Evolutionary conservation across 2,888 invertebrate species (phyloP).

Genomic region (Caenorhabditis sp.): DNA sequence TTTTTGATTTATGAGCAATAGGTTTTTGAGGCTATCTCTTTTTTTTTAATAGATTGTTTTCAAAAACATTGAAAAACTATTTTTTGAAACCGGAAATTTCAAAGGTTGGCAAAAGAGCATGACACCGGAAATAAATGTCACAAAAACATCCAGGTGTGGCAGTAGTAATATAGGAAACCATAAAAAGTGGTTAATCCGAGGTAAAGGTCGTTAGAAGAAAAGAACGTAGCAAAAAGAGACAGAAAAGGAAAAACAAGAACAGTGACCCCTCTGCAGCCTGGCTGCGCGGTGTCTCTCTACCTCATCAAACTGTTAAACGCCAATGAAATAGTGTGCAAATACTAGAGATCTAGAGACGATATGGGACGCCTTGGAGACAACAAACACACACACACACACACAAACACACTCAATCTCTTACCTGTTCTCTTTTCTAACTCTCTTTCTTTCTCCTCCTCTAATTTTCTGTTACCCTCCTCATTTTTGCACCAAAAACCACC

Average conservation of each 20-base stretch:
- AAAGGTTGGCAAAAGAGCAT: not conserved
- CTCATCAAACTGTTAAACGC: not conserved
- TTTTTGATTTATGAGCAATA: too few relatives aligned
- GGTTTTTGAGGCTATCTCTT: too few relatives aligned
- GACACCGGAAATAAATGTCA: not conserved
- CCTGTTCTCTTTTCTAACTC: not conserved
- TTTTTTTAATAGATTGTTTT: too few relatives aligned
- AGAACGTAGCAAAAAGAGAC: not conserved
- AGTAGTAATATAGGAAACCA: not conserved
- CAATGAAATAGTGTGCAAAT: not conserved
- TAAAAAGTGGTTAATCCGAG: not conserved
- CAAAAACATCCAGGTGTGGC: not conserved
- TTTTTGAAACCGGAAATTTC: not conserved
- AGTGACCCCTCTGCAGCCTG: not conserved
- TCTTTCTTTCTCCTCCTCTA: not conserved
- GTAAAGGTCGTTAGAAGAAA: not conserved
- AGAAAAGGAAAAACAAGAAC: not conserved
- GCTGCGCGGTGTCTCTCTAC: not conserved
- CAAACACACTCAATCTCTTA: slow-evolving; percentile 16
- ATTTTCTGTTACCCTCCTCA: not conserved
- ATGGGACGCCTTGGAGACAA: slow-evolving; percentile 38
- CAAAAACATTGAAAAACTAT: not conserved
- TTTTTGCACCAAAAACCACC: not conserved
- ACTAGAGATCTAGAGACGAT: slow-evolving; percentile 1
- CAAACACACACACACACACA: slow-evolving; percentile 35